A percentile compares a stretch with the other conserved stretches of the same genome.
Evolutionary conservation across 2,888 invertebrate species (phyloP).

Genomic region (Amorpha juglandis): DNA sequence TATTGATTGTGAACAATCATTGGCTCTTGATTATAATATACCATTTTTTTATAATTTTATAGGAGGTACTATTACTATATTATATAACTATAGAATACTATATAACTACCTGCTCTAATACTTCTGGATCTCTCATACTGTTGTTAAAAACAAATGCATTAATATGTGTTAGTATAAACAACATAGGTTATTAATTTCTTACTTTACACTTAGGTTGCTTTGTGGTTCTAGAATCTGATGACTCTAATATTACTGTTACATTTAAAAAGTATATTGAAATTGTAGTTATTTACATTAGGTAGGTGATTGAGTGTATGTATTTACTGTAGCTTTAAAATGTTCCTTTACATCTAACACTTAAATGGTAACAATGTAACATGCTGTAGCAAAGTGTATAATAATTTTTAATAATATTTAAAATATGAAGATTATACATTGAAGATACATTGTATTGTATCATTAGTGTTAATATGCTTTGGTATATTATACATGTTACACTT

Average conservation of each 20-base stretch:
- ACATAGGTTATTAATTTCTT: neutral
- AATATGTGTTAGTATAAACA: neutral
- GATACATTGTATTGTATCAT: neutral
- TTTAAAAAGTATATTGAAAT: neutral
- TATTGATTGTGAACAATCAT: too few species aligned
- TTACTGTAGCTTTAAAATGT: neutral
- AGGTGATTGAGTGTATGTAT: neutral
- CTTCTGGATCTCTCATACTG: conserved; percentile 7
- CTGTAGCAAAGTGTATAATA: too few species aligned
- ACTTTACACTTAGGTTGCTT: neutral
- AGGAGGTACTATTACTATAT: neutral
- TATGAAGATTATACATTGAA: too few species aligned
- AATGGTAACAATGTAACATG: neutral
- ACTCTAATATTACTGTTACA: neutral
- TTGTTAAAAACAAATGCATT: neutral
- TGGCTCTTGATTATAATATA: neutral
- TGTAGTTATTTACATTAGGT: neutral
- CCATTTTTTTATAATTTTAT: neutral
- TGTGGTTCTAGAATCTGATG: neutral
- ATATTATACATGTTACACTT: neutral
- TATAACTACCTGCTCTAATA: neutral
- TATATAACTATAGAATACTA: neutral
- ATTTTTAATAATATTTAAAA: too few species aligned
- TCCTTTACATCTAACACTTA: neutral
- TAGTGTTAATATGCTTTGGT: neutral